A percentile compares a stretch with the other conserved stretches of the same genome.
Conservation (phyloP, 1,140 invertebrate genomes). For the Propsilocerus akamusi region DNA sequence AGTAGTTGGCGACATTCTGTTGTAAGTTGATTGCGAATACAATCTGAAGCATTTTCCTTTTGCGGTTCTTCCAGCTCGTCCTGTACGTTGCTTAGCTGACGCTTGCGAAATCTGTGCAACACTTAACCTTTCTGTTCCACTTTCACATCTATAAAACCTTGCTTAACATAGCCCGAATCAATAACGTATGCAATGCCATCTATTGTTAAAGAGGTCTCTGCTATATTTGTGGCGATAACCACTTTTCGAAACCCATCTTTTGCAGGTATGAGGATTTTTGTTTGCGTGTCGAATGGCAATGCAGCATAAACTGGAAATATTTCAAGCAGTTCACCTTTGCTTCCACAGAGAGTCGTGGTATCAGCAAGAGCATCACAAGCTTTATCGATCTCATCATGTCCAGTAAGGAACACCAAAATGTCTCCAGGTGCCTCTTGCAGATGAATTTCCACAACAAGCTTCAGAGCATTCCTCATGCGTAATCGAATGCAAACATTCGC, state of each 20-base stretch:
- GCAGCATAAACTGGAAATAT: slow-evolving; percentile 99
- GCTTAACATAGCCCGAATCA: slow-evolving; percentile 99
- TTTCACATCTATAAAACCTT: slow-evolving; percentile 96
- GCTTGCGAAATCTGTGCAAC: slow-evolving; percentile 99
- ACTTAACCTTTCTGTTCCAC: slow-evolving; percentile 90
- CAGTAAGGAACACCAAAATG: slow-evolving; percentile 89
- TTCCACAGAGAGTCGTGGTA: slow-evolving; percentile 91
- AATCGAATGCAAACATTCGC: slow-evolving; percentile 94
- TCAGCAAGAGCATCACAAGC: slow-evolving; percentile 95
- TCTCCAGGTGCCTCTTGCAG: slow-evolving; percentile 98
- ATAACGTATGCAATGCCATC: slow-evolving; percentile 99
- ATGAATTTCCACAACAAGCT: slow-evolving; percentile 98
- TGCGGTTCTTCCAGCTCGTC: slow-evolving; percentile 26
- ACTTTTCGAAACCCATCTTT: slow-evolving; percentile 88
- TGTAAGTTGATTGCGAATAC: slow-evolving; percentile 97
- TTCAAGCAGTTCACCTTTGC: slow-evolving; percentile 91
- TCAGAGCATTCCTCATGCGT: slow-evolving; percentile 95
- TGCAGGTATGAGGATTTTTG: slow-evolving; percentile 91
- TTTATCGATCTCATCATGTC: slow-evolving; percentile 94
- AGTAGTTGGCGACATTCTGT: slow-evolving; percentile 99
- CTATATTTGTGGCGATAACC: slow-evolving; percentile 98
- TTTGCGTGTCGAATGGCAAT: slow-evolving; percentile 91
- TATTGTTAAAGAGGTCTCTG: slow-evolving; percentile 97
- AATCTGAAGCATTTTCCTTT: slow-evolving; percentile 97
- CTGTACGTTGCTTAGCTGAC: slow-evolving; percentile 91